These are phyloP conservation scores for Gouania willdenowi DNA, from an alignment of 2,797 vertebrate species.

Conservation along the genomic window DNA sequence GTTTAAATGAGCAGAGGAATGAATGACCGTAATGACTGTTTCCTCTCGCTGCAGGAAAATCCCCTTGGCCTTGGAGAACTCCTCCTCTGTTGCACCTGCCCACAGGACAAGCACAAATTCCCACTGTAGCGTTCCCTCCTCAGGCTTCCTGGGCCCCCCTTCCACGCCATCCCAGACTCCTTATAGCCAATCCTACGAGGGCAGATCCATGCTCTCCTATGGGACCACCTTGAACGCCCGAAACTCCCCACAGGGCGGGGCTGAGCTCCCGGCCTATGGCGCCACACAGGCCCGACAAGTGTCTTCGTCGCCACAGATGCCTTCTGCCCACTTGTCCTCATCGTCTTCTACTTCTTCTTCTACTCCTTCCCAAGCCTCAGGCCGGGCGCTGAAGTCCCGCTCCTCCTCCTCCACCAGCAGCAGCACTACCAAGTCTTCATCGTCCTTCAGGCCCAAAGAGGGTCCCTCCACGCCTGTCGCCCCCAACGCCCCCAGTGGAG, in stretches of 20 bases:
- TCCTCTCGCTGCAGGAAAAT: slow-evolving; percentile 83
- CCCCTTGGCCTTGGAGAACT: slow-evolving; percentile 86
- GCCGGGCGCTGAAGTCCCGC: slow-evolving; percentile 92
- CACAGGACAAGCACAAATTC: slow-evolving; percentile 89
- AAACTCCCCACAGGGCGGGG: slow-evolving; percentile 79
- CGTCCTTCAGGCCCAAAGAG: slow-evolving; percentile 72
- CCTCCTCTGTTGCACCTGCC: slow-evolving; percentile 75
- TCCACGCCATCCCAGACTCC: slow-evolving; percentile 80
- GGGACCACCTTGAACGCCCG: slow-evolving; percentile 93
- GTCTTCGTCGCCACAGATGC: slow-evolving; percentile 94
- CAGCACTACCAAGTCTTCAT: slow-evolving; percentile 81
- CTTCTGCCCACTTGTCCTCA: slow-evolving; percentile 91
- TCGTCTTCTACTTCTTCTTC: slow-evolving; percentile 75
- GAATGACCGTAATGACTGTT: too few relatives aligned
- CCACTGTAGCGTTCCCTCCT: slow-evolving; percentile 76
- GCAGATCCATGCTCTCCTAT: slow-evolving; percentile 86
- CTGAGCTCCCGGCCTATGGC: slow-evolving; percentile 88
- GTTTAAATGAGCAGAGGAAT: too few relatives aligned
- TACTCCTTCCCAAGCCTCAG: slow-evolving; percentile 86
- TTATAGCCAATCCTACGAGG: slow-evolving; percentile 82
- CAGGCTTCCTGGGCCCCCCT: slow-evolving; percentile 83
- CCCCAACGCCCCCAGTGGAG: slow-evolving; percentile 70
- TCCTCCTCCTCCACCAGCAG: slow-evolving; percentile 89
- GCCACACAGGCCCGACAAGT: slow-evolving; percentile 93
- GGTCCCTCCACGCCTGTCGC: slow-evolving; percentile 71